Base-by-base conservation (phyloP, 2,888 invertebrate genomes). In the Papilio gigon region DNA sequence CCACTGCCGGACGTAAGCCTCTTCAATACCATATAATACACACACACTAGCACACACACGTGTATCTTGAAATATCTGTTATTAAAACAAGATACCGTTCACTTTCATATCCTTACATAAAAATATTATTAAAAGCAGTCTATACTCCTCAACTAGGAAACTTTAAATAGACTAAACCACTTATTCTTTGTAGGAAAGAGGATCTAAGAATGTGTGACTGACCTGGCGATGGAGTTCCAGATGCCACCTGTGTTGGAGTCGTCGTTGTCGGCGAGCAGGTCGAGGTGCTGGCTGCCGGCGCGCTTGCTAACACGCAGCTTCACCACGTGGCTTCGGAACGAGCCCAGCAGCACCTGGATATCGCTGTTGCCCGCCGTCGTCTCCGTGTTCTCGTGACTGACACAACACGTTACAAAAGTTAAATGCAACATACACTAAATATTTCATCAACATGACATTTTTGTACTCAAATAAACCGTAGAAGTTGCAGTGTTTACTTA, bases 161-260 rank as follows among this genome's bases (percentile, higher is more conserved):
- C n/a, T n/a, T n/a, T n/a, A n/a, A n/a, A n/a, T n/a, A n/a, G n/a
- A n/a, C n/a, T n/a, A n/a, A n/a, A n/a, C n/a, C n/a, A n/a, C n/a
- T n/a, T n/a, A n/a, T n/a, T n/a, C n/a, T n/a, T n/a, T n/a, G n/a
- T 33, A 33, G 33, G 33, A 33, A 33, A 33, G 9, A 9, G 33
- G 33, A 17, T 42, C 4, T 47, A 47, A 9, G 0, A 22, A 0
- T 27, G 53, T 27, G 47, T 11, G 22, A 11, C 4, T 9, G 4
- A 97, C 96, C 96, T 98, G 0, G 98, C 97, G 78, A 98, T 97
- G 44, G 98, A 98, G 84, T 97, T 96, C 99, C 99, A 99, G 72
- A 99, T 94, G 17, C 98, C 97, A 60, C 90, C 90, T 35, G 88
- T 86, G 75, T 93, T 93, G 67, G 93, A 93, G 17, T 95, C 93